These are phyloP conservation scores for Otus scops DNA, from an alignment of 2,797 vertebrate species.

Conservation along the genomic window DNA sequence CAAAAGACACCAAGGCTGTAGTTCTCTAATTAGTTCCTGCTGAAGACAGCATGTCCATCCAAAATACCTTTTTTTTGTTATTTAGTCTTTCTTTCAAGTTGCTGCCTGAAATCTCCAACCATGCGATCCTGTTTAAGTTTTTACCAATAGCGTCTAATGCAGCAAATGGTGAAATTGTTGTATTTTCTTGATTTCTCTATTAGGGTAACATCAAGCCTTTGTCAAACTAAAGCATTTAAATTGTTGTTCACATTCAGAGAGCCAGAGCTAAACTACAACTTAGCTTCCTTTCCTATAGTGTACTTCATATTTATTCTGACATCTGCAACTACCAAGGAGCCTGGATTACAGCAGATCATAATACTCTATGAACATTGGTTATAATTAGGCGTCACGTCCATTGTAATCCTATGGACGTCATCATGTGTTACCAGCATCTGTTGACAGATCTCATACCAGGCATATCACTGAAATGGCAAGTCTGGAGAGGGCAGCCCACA, in stretches of 20 bases:
- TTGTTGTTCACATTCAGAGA: background rate
- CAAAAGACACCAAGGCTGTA: background rate
- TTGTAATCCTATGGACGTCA: conserved; percentile 90
- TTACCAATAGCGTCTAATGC: background rate
- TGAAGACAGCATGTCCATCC: background rate
- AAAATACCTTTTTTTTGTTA: background rate
- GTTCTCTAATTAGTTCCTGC: background rate
- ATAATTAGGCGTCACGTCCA: conserved; percentile 91
- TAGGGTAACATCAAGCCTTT: too few relatives aligned
- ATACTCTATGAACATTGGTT: conserved; percentile 82
- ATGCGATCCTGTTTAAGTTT: background rate
- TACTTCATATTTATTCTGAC: conserved; percentile 2
- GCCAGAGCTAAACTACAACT: background rate
- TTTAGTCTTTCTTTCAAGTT: background rate
- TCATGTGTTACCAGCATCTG: conserved; percentile 92
- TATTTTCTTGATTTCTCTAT: background rate
- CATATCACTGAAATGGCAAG: conserved; percentile 90
- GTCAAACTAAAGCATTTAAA: background rate
- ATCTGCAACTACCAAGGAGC: conserved; percentile 76
- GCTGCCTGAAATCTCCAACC: background rate
- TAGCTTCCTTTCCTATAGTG: background rate
- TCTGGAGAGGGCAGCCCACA: conserved; percentile 80
- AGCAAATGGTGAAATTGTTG: background rate
- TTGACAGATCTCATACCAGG: conserved; percentile 94
- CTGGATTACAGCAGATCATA: conserved; percentile 82